Percentiles rank a stretch among this genome's conserved stretches.
These are phyloP conservation scores for Melangyna quadrimaculata DNA, from an alignment of 2,888 invertebrate genomes.

Conservation along the genomic window DNA sequence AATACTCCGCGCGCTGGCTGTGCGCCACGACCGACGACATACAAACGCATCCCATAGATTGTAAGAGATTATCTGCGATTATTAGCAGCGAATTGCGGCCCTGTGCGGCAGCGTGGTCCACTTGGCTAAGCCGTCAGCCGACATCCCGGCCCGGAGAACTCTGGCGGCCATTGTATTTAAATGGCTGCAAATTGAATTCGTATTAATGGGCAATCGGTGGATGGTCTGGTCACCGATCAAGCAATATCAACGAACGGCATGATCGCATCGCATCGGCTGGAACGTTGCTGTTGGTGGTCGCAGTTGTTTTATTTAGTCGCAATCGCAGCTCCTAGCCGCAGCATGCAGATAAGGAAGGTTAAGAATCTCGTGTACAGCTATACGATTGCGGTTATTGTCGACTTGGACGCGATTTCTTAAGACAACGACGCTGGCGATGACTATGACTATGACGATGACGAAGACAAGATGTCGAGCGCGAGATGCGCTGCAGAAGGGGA, in stretches of 20 bases:
- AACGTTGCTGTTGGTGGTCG: conserved; percentile 63
- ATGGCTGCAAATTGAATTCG: conserved; percentile 71
- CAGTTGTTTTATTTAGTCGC: not conserved
- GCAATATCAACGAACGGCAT: conserved; percentile 35
- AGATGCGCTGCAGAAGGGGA: conserved; percentile 23
- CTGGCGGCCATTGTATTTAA: conserved; percentile 67
- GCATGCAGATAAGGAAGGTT: conserved; percentile 68
- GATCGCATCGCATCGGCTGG: conserved; percentile 12
- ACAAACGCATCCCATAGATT: conserved; percentile 52
- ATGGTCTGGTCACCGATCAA: conserved; percentile 55
- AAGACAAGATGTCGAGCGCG: conserved; percentile 8
- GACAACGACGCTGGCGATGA: conserved; percentile 29
- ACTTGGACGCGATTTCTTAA: conserved; percentile 32
- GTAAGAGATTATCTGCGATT: conserved; percentile 54
- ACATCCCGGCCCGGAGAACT: not conserved
- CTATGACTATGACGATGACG: conserved; percentile 31
- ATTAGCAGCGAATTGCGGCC: conserved; percentile 39
- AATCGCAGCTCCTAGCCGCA: conserved; percentile 41
- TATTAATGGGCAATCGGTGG: conserved; percentile 68
- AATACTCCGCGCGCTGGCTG: conserved; percentile 19
- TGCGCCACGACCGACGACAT: conserved; percentile 20
- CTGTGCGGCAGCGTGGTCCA: conserved; percentile 21
- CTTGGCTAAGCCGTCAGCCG: not conserved
- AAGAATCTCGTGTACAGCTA: conserved; percentile 70
- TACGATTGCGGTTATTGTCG: conserved; percentile 67